Percentiles rank a stretch among this genome's conserved stretches.
Evolutionary conservation across 1,140 invertebrate genomes (phyloP).

Genomic region (Aculops lycopersici): DNA sequence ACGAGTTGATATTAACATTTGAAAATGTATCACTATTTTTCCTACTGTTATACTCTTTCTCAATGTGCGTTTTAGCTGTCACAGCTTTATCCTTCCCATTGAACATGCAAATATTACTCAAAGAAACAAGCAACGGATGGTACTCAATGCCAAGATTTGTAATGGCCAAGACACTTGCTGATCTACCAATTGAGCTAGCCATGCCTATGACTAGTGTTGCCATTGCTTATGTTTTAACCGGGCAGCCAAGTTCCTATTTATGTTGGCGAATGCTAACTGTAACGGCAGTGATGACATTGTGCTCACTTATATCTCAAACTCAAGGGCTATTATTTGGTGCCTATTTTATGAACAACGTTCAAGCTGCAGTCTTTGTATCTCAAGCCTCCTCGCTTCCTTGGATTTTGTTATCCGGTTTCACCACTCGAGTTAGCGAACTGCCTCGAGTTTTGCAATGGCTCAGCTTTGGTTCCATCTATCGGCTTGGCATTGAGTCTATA

Average conservation of each 20-base stretch:
- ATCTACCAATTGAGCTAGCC: constrained; percentile 68
- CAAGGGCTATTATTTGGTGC: constrained; percentile 68
- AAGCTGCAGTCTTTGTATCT: constrained; percentile 47
- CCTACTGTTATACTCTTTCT: not conserved
- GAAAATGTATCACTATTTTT: not conserved
- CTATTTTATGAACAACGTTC: constrained; percentile 4
- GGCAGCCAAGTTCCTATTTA: constrained; percentile 37
- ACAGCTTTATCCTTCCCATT: constrained; percentile 66
- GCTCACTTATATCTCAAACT: constrained; percentile 61
- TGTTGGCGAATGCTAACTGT: constrained; percentile 44
- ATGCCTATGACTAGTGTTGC: constrained; percentile 60
- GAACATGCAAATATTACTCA: constrained; percentile 25
- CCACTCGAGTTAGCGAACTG: constrained; percentile 70
- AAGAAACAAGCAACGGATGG: constrained; percentile 89
- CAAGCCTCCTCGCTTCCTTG: constrained; percentile 60
- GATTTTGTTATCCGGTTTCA: constrained; percentile 53
- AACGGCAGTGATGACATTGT: constrained; percentile 47
- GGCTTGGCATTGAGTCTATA: constrained; percentile 64
- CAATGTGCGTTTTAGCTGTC: not conserved
- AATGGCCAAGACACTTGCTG: constrained; percentile 67
- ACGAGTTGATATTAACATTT: not conserved
- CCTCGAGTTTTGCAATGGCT: constrained; percentile 56
- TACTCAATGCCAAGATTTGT: constrained; percentile 84
- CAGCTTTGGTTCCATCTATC: constrained; percentile 55
- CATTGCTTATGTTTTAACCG: constrained; percentile 78